Base-by-base conservation (phyloP, 2,888 invertebrate genomes). In the Miltochrista miniata region DNA sequence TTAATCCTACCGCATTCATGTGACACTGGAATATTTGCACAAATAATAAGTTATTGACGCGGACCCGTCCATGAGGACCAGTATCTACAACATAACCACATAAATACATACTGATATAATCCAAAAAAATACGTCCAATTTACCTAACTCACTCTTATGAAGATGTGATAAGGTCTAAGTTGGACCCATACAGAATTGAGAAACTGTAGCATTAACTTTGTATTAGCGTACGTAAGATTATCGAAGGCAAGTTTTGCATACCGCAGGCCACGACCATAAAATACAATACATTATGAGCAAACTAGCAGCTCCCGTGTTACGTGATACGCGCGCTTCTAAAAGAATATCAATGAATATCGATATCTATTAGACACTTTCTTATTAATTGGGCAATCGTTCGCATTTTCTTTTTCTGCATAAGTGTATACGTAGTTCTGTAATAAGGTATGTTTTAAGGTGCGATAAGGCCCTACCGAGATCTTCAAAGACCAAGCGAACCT, bases 161-260 rank as follows among this genome's bases (percentile, higher is more conserved):
- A n/a, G 3, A n/a, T 14, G 46, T 3, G 24, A 54, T 78, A 81
- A 66, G 56, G 70, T 51, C 45, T 40, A 75, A 47, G 64, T 56
- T 76, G 24, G 48, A 36, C 51, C 61, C 37, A 58, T 55, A 30
- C 24, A 43, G 45, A 45, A 58, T 59, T 69, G 41, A 37, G 46
- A 48, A 61, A 54, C 65, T 49, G 82, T 67, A 83, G 75, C 74
- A 65, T 68, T 68, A 76, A 76, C 52, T 72, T 77, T 74, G 79
- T 71, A 61, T 76, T 76, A 75, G 76, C 70, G 70, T 68, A 76
- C 69, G 74, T 73, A 75, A 81, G 83, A 85, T 85, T 87, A 85
- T 84, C 75, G 85, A 82, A 86, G 84, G 79, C 81, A 67, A 79
- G 85, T 86, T 86, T 86, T 85, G 85, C 87, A 87, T 87, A 88